Conservation (phyloP, 2,888 invertebrate genomes). For the Drosophila subsilvestris region DNA sequence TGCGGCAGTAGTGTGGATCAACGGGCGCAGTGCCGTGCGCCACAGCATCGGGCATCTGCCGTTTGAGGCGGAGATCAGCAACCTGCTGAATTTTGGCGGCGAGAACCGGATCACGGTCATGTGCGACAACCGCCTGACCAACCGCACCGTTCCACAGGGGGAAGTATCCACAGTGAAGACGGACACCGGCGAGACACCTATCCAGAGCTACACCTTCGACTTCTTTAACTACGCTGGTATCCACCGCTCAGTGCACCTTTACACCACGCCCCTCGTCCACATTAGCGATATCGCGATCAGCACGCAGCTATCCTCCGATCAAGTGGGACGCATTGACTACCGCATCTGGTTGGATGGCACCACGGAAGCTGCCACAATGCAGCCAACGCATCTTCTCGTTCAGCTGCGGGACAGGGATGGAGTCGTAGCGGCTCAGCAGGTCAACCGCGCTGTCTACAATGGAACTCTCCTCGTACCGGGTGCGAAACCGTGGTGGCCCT, state of each 20-base stretch:
- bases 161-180: constrained; percentile 78
- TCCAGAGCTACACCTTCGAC: constrained; percentile 95
- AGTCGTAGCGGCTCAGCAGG: constrained; percentile 85
- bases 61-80: constrained; percentile 93
- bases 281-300: constrained; percentile 93
- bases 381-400: constrained; percentile 77
- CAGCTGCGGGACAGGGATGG: constrained; percentile 85
- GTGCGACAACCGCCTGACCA: constrained; percentile 95
- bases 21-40: constrained; percentile 90
- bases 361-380: constrained; percentile 11
- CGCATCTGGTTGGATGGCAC: constrained; percentile 50
- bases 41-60: constrained; percentile 98
- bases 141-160: constrained; percentile 89
- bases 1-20: constrained; percentile 94
- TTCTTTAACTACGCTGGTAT: constrained; percentile 99
- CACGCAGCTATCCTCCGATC: constrained; percentile 87
- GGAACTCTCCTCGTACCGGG: constrained; percentile 88
- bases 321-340: constrained; percentile 85
- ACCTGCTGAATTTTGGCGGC: constrained; percentile 87
- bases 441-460: constrained; percentile 84
- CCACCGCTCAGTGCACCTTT: constrained; percentile 94
- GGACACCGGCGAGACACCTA: constrained; percentile 86
- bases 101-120: constrained; percentile 94
- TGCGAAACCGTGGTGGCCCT: constrained; percentile 97
- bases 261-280: constrained; percentile 92